Evolutionary conservation across 2,797 vertebrate species (phyloP), one percentile per base, ranked within the genome.

Genomic region (Limnodromus scolopaceus): DNA sequence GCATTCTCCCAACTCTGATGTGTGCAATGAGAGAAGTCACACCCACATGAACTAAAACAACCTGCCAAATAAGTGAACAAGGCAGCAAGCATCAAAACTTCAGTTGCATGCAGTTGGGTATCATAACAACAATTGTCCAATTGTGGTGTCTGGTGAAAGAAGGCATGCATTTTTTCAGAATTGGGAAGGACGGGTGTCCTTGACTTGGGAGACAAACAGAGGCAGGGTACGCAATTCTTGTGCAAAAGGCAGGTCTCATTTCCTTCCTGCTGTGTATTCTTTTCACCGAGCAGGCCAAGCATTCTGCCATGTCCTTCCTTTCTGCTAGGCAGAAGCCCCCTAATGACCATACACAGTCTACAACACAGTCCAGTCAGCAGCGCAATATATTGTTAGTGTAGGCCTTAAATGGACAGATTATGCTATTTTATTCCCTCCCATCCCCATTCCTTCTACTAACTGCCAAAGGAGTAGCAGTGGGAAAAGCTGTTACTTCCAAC

Each of bases 11-110:
- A 13, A 99, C 98, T 89, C 98, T 98, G 82, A 99, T 98, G 92
- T 98, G 98, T 70, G 98, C 98, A 1, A 99, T 99, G 77, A 99
- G 98, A 13, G 98, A 99, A 13, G 98, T 99, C 75, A 99, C 49
- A 22, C 98, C 98, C 16, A 98, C 38, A 0, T 99, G 98, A 84
- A 98, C 74, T 92, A 99, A 95, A 58, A 99, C 98, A 92, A 99
- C 98, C 99, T 99, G 91, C 4, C 48, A 54, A 57, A 92, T 16
- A 86, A 72, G 64, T 16, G 39, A 96, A 95, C 11, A 81, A 86
- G 95, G 10, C 27, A 84, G 13, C 8, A 69, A 76, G 41, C 41
- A 74, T 77, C 43, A 60, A 66, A 83, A 87, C 19, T 74, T 66
- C 39, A 38, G 18, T 28, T 32, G 18, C 16, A 68, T 13, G 51